These are phyloP conservation scores for Sphinx pinastri DNA, from an alignment of 2,888 invertebrate species.

Conservation along the genomic window DNA sequence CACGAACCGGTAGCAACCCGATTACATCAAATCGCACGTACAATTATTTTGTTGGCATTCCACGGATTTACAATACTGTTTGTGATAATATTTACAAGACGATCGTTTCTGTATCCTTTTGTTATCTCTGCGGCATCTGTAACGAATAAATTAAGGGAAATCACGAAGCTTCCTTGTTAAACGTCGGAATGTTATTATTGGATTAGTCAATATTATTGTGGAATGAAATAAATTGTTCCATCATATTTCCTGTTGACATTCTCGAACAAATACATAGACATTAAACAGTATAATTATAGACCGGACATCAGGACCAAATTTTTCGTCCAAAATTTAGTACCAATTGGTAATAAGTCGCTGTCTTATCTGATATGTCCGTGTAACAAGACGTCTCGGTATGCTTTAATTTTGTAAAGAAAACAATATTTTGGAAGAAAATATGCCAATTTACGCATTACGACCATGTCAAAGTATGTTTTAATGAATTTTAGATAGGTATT, in stretches of 20 bases:
- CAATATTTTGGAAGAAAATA: no score
- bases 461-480: no score
- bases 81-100: constrained; percentile 34
- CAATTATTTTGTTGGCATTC: constrained; percentile 59
- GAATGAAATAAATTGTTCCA: neutral
- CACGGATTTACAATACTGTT: constrained; percentile 56
- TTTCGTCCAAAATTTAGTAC: no score
- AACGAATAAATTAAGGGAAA: constrained; percentile 39
- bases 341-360: no score
- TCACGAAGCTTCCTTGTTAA: neutral
- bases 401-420: no score
- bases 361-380: no score
- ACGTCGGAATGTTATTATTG: neutral
- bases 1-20: constrained; percentile 9
- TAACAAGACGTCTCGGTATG: no score
- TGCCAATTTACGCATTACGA: no score
- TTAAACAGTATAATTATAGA: no score
- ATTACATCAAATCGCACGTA: constrained; percentile 24
- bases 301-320: no score
- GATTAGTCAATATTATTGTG: neutral
- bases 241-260: neutral
- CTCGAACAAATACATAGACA: no score
- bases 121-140: constrained; percentile 78
- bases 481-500: no score
- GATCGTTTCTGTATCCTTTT: constrained; percentile 44